Percentiles rank a stretch among this genome's conserved stretches.
Evolutionary conservation across 2,888 invertebrate genomes (phyloP).

Genomic region (Andrena flavipes): DNA sequence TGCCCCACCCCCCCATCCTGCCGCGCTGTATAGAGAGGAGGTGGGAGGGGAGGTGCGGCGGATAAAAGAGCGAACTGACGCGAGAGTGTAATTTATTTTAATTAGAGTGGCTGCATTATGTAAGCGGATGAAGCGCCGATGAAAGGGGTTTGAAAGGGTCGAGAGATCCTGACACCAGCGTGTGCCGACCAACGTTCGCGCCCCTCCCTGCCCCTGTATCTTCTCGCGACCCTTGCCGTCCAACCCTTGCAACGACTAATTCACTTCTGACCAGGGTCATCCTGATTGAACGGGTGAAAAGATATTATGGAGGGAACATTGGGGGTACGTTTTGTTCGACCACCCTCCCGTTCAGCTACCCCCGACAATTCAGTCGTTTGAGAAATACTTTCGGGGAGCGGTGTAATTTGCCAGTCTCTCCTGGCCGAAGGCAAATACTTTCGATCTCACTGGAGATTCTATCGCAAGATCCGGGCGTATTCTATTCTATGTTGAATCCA

Average conservation of each 20-base stretch:
- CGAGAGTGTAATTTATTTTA: slow-evolving; percentile 84
- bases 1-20: neutral
- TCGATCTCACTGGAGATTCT: neutral
- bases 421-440: neutral
- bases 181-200: slow-evolving; percentile 57
- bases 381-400: slow-evolving; percentile 19
- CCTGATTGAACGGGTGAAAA: slow-evolving; percentile 52
- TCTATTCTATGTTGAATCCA: neutral
- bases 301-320: slow-evolving; percentile 15
- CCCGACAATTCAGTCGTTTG: slow-evolving; percentile 22
- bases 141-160: slow-evolving; percentile 81
- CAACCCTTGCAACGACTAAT: slow-evolving; percentile 75
- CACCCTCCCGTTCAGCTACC: slow-evolving; percentile 8
- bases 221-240: slow-evolving; percentile 30
- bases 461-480: neutral
- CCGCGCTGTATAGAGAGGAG: slow-evolving; percentile 22
- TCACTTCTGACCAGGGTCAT: slow-evolving; percentile 69
- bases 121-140: slow-evolving; percentile 79
- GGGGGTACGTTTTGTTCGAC: neutral
- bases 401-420: neutral
- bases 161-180: slow-evolving; percentile 75
- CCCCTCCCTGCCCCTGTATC: slow-evolving; percentile 11
- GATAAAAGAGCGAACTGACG: slow-evolving; percentile 74
- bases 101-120: slow-evolving; percentile 84
- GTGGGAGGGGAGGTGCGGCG: slow-evolving; percentile 43